Evolutionary conservation across 2,113 vertebrate genomes (phyloP).

Genomic region (Enhydra lutris): DNA sequence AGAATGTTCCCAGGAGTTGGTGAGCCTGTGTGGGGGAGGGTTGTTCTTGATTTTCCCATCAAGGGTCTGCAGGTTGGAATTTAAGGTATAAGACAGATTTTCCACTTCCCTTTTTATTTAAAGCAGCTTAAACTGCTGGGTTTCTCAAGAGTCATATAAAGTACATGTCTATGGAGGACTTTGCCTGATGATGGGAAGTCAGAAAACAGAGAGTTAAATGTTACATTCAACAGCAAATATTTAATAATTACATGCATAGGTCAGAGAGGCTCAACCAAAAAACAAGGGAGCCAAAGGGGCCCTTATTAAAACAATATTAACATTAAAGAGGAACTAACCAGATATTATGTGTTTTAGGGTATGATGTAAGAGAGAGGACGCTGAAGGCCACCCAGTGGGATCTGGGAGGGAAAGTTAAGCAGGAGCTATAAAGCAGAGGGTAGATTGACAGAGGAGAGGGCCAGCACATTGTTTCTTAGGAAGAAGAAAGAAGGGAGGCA

Average conservation of each 20-base stretch:
- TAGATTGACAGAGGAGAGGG: background rate
- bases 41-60: background rate
- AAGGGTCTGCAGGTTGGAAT: background rate
- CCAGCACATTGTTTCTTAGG: background rate
- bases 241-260: background rate
- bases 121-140: background rate
- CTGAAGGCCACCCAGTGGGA: background rate
- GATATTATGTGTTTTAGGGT: background rate
- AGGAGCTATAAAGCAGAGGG: background rate
- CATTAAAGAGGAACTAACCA: background rate
- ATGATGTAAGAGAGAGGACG: background rate
- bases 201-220: conserved; percentile 35
- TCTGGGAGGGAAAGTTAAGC: background rate
- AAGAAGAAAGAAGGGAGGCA: background rate
- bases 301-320: background rate
- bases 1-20: background rate
- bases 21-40: background rate
- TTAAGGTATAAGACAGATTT: background rate
- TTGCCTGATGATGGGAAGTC: background rate
- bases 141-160: background rate
- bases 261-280: background rate
- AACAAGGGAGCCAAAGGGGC: background rate
- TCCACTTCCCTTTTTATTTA: background rate
- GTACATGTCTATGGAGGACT: background rate
- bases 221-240: conserved; percentile 11